Base-by-base conservation (phyloP, 2,888 invertebrate species). In the Ornithoptera priamus region DNA sequence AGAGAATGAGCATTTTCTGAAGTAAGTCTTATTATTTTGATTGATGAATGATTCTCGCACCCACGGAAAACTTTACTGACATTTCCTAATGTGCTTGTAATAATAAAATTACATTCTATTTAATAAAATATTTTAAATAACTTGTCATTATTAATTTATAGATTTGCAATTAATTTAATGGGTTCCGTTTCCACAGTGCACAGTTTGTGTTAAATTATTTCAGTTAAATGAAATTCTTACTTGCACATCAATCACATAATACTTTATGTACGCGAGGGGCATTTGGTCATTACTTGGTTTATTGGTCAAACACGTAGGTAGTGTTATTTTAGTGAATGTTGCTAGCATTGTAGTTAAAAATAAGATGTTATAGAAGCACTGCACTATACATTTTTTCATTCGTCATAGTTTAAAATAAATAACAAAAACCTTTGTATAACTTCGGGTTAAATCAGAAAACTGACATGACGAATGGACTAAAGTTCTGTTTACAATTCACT, bases 1-100 rank as follows among this genome's bases (percentile, higher is more conserved):
- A 90, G 98, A 99, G 89, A 99, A 99, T 93, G 99, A 99, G 87
- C 96, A 96, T 85, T 96, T 97, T 85, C 89, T 97, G 77, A 97
- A 96, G 97, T 97, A 94, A 95, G 95, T 63, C 20, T 2, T 60
- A 4, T 17, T 59, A 60, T 65, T 60, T 65, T 64, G 67, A 71
- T 65, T 78, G 63, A 42, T 64, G 65, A 64, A 62, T 72, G 71
- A 68, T 70, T 42, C 20, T 67, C 56, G 71, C 66, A 70, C 56
- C 24, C 61, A 56, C 63, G 15, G 59, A 66, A 67, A 68, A 64
- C 63, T 59, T 67, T 70, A 67, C 61, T 68, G 72, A 72, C 68
- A 69, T 74, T 73, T 71, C 62, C 42, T n/a, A 58, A 67, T 53
- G 79, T 78, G 77, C 76, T 65, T 68, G 57, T 68, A 63, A 62